Conservation (phyloP, 1,140 invertebrate species). For the Drosophila nigromelanica region DNA sequence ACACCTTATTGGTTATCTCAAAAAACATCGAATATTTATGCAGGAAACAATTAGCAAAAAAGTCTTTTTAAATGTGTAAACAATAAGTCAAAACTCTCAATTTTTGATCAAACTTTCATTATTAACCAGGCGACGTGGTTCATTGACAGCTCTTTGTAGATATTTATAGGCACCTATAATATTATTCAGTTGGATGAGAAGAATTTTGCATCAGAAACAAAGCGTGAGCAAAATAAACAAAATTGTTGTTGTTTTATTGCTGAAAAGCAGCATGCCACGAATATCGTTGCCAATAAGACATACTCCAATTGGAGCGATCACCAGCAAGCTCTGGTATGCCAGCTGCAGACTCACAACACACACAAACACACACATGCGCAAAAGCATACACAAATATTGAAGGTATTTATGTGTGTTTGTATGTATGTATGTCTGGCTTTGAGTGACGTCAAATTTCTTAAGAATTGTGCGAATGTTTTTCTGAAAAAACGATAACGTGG, state of each 20-base stretch:
- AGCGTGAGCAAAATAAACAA: slow-evolving; percentile 9
- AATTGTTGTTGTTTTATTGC: background rate
- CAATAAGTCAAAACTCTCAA: background rate
- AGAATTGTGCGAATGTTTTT: slow-evolving; percentile 31
- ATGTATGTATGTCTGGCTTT: slow-evolving; percentile 24
- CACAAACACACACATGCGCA: slow-evolving; percentile 1
- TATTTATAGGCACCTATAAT: slow-evolving; percentile 23
- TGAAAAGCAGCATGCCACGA: slow-evolving; percentile 29
- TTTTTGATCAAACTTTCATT: background rate
- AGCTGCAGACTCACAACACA: slow-evolving; percentile 14
- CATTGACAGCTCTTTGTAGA: slow-evolving; percentile 36
- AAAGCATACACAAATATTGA: slow-evolving; percentile 3
- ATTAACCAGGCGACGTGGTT: slow-evolving; percentile 31
- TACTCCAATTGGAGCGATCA: slow-evolving; percentile 42
- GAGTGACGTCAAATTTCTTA: slow-evolving; percentile 30
- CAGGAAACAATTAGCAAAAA: too few species aligned
- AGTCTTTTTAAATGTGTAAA: background rate
- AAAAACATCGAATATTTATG: background rate
- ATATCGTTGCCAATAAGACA: slow-evolving; percentile 40
- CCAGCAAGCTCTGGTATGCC: slow-evolving; percentile 6
- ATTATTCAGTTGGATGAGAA: slow-evolving; percentile 14
- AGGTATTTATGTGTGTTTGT: slow-evolving; percentile 7
- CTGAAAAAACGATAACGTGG: slow-evolving; percentile 61
- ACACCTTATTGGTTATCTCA: background rate
- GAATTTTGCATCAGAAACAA: slow-evolving; percentile 9